Evolutionary conservation across 2,113 vertebrate genomes (phyloP).

Genomic region (Oxygymnocypris stewartii): DNA sequence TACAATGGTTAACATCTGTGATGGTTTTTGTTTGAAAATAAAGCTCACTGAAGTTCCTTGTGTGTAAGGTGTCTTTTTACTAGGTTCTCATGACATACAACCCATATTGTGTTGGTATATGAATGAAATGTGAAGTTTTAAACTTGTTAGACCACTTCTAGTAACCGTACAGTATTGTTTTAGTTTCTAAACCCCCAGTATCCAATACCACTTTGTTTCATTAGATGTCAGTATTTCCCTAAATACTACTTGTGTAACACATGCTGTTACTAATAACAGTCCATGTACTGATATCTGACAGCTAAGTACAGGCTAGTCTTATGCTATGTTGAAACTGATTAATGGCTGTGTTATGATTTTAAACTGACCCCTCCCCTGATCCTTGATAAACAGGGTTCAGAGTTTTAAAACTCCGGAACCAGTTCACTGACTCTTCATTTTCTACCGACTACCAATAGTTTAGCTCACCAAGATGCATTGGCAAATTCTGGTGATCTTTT

Average conservation of each 20-base stretch:
- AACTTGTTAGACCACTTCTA: background rate
- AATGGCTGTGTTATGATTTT: background rate
- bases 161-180: background rate
- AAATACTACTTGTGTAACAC: background rate
- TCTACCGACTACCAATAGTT: background rate
- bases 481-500: background rate
- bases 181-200: background rate
- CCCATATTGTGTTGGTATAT: background rate
- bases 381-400: background rate
- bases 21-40: constrained; percentile 75
- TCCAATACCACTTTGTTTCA: constrained; percentile 1
- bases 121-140: background rate
- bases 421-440: background rate
- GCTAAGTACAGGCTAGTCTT: background rate
- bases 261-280: background rate
- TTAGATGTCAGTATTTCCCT: background rate
- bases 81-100: background rate
- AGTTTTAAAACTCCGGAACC: background rate
- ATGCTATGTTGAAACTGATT: background rate
- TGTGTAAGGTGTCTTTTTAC: background rate
- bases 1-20: constrained; percentile 65
- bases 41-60: constrained; percentile 79
- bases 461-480: constrained; percentile 19
- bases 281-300: background rate
- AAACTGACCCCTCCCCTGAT: background rate